These are phyloP conservation scores for Cyrtodaria siliqua DNA, from an alignment of 2,888 invertebrate species.

Conservation along the genomic window DNA sequence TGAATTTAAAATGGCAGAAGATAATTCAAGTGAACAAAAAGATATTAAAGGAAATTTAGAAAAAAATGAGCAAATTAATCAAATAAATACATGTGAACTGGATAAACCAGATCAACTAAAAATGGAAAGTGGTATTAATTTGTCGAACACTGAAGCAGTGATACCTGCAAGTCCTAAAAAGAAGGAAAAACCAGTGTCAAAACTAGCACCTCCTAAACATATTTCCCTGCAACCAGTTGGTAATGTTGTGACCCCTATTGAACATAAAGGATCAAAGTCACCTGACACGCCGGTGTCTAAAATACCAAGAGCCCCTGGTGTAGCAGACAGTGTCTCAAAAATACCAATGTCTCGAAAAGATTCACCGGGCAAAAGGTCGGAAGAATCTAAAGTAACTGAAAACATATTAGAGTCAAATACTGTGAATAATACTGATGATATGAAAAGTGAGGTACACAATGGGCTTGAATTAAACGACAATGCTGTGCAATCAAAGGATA, in stretches of 20 bases:
- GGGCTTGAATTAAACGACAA: background rate
- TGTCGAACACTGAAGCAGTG: no score
- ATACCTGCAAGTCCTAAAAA: slow-evolving; percentile 13
- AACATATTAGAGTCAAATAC: background rate
- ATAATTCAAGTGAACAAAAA: background rate
- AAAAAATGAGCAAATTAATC: no score
- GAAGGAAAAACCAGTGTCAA: slow-evolving; percentile 32
- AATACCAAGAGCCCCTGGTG: slow-evolving; percentile 15
- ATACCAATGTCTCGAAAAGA: slow-evolving; percentile 26
- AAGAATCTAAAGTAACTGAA: background rate
- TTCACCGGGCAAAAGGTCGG: background rate
- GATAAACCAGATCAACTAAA: no score
- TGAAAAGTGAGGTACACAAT: background rate
- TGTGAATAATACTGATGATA: background rate
- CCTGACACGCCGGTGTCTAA: slow-evolving; percentile 8
- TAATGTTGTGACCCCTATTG: background rate
- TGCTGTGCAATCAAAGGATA: no score
- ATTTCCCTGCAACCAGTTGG: slow-evolving; percentile 2
- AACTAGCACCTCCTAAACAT: slow-evolving; percentile 37
- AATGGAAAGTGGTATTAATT: no score
- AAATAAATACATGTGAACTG: no score
- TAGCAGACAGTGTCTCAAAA: slow-evolving; percentile 15
- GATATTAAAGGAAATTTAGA: background rate
- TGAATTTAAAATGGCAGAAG: background rate
- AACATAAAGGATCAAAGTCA: no score